These are phyloP conservation scores for Psilanteris sp. DNA, from an alignment of 1,140 invertebrate genomes.

Conservation along the genomic window DNA sequence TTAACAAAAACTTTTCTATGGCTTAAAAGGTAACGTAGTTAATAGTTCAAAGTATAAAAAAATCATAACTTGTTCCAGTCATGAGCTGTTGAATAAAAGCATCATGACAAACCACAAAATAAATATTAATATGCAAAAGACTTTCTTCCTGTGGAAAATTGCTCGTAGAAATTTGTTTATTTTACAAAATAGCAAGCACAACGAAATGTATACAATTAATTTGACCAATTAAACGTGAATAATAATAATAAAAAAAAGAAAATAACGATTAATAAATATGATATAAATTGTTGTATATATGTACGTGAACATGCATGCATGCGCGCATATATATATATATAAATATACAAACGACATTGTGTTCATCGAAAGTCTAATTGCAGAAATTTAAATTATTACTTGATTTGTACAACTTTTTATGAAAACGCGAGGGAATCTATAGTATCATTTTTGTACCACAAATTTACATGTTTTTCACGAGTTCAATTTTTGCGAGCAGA, in stretches of 20 bases:
- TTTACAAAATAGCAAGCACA: slow-evolving; percentile 50
- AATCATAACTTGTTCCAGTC: slow-evolving; percentile 29
- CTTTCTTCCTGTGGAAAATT: slow-evolving; percentile 54
- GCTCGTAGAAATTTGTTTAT: slow-evolving; percentile 52
- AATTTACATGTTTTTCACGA: slow-evolving; percentile 51
- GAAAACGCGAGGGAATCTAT: slow-evolving; percentile 16
- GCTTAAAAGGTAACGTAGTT: slow-evolving; percentile 67
- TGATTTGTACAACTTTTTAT: slow-evolving; percentile 55
- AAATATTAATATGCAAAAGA: slow-evolving; percentile 13
- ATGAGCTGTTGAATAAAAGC: slow-evolving; percentile 25
- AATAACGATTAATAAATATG: slow-evolving; percentile 1
- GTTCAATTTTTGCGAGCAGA: slow-evolving; percentile 43
- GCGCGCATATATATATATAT: slow-evolving; percentile 3
- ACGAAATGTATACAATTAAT: slow-evolving; percentile 42
- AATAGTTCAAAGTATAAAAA: slow-evolving; percentile 44
- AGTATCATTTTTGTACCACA: slow-evolving; percentile 50
- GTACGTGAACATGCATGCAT: no score
- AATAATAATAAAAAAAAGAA: slow-evolving; percentile 1
- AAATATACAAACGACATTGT: slow-evolving; percentile 42
- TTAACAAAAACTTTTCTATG: no score
- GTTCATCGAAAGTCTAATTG: slow-evolving; percentile 57
- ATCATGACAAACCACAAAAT: slow-evolving; percentile 9
- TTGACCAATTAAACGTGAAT: no score
- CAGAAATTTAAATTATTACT: slow-evolving; percentile 44
- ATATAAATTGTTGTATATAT: slow-evolving; percentile 8